Base-by-base conservation (phyloP, 1,140 invertebrate genomes). In the Cylas formicarius region DNA sequence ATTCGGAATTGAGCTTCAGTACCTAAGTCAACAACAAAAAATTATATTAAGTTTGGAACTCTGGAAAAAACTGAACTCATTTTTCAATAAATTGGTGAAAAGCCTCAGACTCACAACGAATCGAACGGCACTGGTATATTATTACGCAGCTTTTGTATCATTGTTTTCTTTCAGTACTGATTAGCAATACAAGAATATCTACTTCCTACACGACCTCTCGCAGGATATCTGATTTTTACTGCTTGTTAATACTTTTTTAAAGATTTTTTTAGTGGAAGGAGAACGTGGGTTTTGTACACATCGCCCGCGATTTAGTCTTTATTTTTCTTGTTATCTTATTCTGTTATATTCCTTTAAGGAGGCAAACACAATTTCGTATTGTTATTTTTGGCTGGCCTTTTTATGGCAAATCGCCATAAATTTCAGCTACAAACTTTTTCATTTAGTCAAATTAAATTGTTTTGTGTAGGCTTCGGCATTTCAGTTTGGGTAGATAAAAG, bases 151-250 rank as follows among this genome's bases (percentile, higher is more conserved):
- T n/a, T n/a, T n/a, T n/a, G n/a, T n/a, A n/a, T n/a, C n/a, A n/a
- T n/a, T n/a, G n/a, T n/a, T n/a, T n/a, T n/a, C n/a, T n/a, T n/a
- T n/a, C n/a, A n/a, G n/a, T n/a, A n/a, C n/a, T n/a, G n/a, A n/a
- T n/a, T n/a, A n/a, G n/a, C n/a, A n/a, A n/a, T n/a, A n/a, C n/a
- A n/a, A n/a, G n/a, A n/a, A n/a, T n/a, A n/a, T n/a, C 33, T 16
- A 45, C 43, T 27, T 37, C 43, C 43, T 45, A 45, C 43, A 38
- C 34, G 14, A 14, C 19, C 19, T 29, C 22, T 45, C 38, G 43
- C 23, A 21, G 38, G 32, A 29, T 21, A 36, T 16, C 43, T 14
- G 11, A 37, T 45, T 37, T 38, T 37, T 37, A 16, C 26, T 18
- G 18, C 13, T 2, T 22, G 7, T 14, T 27, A 17, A 21, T 37